Percentiles rank a stretch among this genome's conserved stretches.
Conservation (phyloP, 1,140 invertebrate species). For the Telenomus remus region DNA sequence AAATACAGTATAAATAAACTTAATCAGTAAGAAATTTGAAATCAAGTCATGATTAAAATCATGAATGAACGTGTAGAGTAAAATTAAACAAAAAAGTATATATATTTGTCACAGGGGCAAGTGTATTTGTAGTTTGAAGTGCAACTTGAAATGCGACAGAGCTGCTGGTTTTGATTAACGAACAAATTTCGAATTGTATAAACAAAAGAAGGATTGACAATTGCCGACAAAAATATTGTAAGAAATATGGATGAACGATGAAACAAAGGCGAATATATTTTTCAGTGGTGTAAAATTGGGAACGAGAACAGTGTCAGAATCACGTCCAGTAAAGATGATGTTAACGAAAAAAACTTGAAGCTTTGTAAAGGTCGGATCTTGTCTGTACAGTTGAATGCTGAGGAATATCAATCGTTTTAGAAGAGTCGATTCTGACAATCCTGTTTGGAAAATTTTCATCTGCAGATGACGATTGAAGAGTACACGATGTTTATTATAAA, state of each 20-base stretch:
- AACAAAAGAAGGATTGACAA: not conserved
- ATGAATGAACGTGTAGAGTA: too few species aligned
- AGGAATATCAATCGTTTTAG: conserved; percentile 53
- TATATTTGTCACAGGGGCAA: conserved; percentile 31
- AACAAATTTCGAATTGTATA: conserved; percentile 21
- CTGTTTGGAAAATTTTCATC: conserved; percentile 47
- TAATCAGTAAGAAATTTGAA: too few species aligned
- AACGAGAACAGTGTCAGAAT: conserved; percentile 25
- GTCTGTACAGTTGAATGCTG: conserved; percentile 47
- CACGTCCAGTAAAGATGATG: conserved; percentile 20
- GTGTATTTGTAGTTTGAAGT: conserved; percentile 22
- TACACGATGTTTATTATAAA: conserved; percentile 56
- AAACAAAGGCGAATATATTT: conserved; percentile 34
- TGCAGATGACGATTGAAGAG: conserved; percentile 45
- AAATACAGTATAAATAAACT: conserved; percentile 33
- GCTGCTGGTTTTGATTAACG: conserved; percentile 11
- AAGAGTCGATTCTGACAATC: conserved; percentile 41
- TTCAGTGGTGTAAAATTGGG: conserved; percentile 34
- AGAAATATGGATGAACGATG: conserved; percentile 6
- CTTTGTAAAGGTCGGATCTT: conserved; percentile 4
- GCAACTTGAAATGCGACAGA: conserved; percentile 10
- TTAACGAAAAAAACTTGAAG: conserved; percentile 13
- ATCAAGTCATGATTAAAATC: too few species aligned
- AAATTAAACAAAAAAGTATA: conserved; percentile 1
- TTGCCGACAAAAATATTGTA: too few species aligned